phyloP scores from a whole-genome alignment of 2,888 invertebrate species.

The Philereme vetulata region DNA sequence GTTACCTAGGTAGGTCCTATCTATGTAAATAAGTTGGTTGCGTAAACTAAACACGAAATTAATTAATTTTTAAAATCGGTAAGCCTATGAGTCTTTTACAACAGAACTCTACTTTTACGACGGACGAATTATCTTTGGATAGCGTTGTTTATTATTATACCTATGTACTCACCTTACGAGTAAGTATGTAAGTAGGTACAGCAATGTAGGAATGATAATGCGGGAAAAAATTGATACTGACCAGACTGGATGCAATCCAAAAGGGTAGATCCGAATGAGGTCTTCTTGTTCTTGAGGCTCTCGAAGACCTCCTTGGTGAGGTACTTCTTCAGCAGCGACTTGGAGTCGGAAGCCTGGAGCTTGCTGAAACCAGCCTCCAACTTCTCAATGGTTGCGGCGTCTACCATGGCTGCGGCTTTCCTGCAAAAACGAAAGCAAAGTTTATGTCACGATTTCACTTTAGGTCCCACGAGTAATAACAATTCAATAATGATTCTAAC shows the following conservation, averaged over 20 bases:
- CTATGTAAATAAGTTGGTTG: too few species aligned
- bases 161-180: too few species aligned
- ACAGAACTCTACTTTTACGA: too few species aligned
- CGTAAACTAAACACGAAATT: too few species aligned
- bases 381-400: slow-evolving; percentile 95
- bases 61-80: too few species aligned
- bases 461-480: slow-evolving; percentile 24
- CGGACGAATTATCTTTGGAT: too few species aligned
- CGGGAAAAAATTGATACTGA: slow-evolving; percentile 56
- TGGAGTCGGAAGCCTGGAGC: slow-evolving; percentile 94
- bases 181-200: too few species aligned
- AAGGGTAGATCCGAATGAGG: slow-evolving; percentile 95
- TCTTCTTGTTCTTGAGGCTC: slow-evolving; percentile 95
- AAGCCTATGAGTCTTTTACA: too few species aligned
- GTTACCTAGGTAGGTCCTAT: background rate
- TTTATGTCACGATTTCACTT: slow-evolving; percentile 26
- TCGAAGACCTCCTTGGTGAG: slow-evolving; percentile 96
- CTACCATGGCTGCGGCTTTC: slow-evolving; percentile 93
- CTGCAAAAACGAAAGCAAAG: slow-evolving; percentile 73
- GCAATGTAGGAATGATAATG: too few species aligned
- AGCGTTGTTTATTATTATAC: too few species aligned
- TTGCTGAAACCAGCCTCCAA: slow-evolving; percentile 96
- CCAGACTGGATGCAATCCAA: slow-evolving; percentile 98
- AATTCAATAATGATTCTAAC: slow-evolving; percentile 59
- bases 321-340: slow-evolving; percentile 98